These are phyloP conservation scores for Upupa epops DNA, from an alignment of 2,113 vertebrate species.

Conservation along the genomic window DNA sequence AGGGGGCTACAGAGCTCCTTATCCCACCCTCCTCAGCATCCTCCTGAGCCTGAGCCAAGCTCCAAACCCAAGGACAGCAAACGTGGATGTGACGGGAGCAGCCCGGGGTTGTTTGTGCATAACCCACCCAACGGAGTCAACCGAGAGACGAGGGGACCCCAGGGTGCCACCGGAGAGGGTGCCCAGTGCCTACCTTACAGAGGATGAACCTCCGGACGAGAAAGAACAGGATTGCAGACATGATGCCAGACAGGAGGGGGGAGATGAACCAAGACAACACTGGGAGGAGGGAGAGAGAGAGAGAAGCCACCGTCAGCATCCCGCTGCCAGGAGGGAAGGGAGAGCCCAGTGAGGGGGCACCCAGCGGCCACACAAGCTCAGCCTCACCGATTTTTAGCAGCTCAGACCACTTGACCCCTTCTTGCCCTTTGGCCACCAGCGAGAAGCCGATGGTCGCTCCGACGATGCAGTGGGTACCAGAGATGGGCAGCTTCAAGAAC, in stretches of 20 bases:
- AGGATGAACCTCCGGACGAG: conserved; percentile 88
- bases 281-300: conserved; percentile 50
- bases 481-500: conserved; percentile 95
- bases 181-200: conserved; percentile 80
- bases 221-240: conserved; percentile 94
- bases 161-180: too few species aligned
- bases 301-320: rapidly evolving
- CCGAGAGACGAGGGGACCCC: too few species aligned
- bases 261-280: conserved; percentile 97
- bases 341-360: not conserved
- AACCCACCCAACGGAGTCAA: not conserved
- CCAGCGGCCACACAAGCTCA: rapidly evolving
- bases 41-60: too few species aligned
- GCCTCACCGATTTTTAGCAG: conserved; percentile 90
- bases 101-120: rapidly evolving
- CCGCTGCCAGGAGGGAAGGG: not conserved
- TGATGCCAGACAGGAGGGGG: conserved; percentile 91
- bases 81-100: not conserved
- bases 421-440: conserved; percentile 86
- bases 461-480: conserved; percentile 96
- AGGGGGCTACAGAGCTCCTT: not conserved
- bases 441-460: conserved; percentile 95
- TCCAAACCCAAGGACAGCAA: not conserved
- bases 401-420: conserved; percentile 90
- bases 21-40: not conserved